Conservation (phyloP, 2,113 vertebrate genomes). For the Neoarius graeffei region DNA sequence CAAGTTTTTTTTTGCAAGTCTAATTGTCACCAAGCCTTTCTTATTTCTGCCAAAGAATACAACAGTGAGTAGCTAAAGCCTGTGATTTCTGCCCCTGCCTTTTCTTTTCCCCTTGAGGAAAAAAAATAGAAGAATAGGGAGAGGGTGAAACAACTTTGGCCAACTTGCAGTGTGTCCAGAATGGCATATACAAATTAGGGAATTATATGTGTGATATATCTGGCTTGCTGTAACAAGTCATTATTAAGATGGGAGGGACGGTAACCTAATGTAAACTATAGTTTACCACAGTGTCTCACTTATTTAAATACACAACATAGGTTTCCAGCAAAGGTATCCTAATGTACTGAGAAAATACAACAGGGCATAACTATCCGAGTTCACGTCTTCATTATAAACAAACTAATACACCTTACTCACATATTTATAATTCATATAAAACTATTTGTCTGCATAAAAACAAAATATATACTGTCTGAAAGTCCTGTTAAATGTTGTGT, state of each 20-base stretch:
- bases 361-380: no score
- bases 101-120: not conserved
- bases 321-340: not conserved
- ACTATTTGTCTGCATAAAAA: not conserved
- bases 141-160: not conserved
- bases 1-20: not conserved
- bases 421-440: not conserved
- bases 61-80: not conserved
- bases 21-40: constrained; percentile 49
- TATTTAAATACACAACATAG: not conserved
- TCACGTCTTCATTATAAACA: not conserved
- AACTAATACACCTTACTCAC: not conserved
- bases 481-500: not conserved
- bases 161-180: constrained; percentile 14
- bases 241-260: not conserved
- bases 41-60: constrained; percentile 48
- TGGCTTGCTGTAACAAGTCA: no score
- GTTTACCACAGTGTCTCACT: not conserved
- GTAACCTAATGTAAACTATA: not conserved
- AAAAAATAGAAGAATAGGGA: constrained; percentile 38
- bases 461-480: not conserved
- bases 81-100: not conserved
- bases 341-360: not conserved
- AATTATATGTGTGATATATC: not conserved
- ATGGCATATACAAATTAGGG: not conserved